Evolutionary conservation across 2,113 vertebrate species (phyloP), one percentile per base, ranked within the genome.

Genomic region (Burhinus bistriatus): DNA sequence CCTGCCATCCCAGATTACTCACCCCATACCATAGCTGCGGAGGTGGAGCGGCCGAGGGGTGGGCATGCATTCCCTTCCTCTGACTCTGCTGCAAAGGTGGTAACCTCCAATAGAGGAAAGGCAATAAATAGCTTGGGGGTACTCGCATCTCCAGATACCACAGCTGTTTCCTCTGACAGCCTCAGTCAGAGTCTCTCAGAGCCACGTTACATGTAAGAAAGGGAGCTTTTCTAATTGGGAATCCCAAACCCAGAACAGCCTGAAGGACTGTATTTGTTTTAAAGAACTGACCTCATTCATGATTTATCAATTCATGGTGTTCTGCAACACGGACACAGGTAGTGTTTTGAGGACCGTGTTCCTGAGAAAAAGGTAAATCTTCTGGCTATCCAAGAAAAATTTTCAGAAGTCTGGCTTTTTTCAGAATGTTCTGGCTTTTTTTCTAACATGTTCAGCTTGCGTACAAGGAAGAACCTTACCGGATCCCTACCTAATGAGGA

Each of bases 401-500:
- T 27, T 61, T 57, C 59, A 36, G 49, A 87, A 83, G 20, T 15
- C n/a, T n/a, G n/a, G n/a, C n/a, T n/a, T n/a, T n/a, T n/a, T n/a
- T n/a, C 17, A 23, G 17, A 61, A 40, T 1, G 7, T 55, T 77
- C 29, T 1, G 2, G 23, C 20, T 30, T 38, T 71, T 62, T 29
- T 45, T 7, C 49, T 69, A 59, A 17, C 3, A 16, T 1, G 2
- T 15, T 49, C 21, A 70, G 20, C 9, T 44, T 57, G 9, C 2
- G 2, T 36, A 18, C 12, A 62, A 87, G 42, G 51, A 52, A 52
- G 20, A 83, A 22, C 7, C 18, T 21, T 6, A 47, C 8, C 26
- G 32, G 16, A 27, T 52, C 18, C 32, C 26, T 22, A 55, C 6
- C 5, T 23, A 59, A 36, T 0, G 8, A 75, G 0, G 2, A 54